Conservation (phyloP, 2,113 vertebrate species). For the Theristicus caerulescens region DNA sequence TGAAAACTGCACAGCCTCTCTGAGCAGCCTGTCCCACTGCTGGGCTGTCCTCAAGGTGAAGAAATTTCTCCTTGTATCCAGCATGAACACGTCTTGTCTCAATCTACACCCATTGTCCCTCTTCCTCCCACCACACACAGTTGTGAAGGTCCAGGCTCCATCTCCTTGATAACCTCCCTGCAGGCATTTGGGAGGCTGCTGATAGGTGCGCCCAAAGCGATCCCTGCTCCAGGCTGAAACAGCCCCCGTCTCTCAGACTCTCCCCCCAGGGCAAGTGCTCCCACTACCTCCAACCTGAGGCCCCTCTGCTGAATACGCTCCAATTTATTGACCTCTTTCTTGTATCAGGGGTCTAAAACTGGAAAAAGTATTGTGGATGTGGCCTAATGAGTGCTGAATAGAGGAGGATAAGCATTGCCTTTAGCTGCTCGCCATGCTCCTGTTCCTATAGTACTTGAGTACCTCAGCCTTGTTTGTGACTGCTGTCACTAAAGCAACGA, state of each 20-base stretch:
- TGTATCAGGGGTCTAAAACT: not conserved
- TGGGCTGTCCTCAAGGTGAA: not conserved
- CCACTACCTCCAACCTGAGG: not conserved
- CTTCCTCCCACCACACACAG: not conserved
- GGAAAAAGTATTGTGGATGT: not conserved
- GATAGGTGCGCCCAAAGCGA: not conserved
- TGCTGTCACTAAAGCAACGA: accelerated
- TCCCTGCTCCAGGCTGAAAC: not conserved
- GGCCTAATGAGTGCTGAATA: not conserved
- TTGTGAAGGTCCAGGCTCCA: not conserved
- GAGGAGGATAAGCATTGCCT: not conserved
- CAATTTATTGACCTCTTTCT: not conserved
- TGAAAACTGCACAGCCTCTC: not conserved
- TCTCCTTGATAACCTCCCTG: not conserved
- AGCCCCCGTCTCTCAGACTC: not conserved
- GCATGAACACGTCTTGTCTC: not conserved
- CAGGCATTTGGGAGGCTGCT: not conserved
- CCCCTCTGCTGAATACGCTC: not conserved
- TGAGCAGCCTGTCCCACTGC: not conserved
- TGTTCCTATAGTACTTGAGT: not conserved
- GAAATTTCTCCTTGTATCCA: not conserved
- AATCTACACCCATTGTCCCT: accelerated
- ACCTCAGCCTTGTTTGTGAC: not conserved
- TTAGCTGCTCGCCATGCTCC: not conserved
- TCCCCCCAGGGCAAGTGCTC: not conserved